Evolutionary conservation across 2,797 vertebrate species (phyloP).

Genomic region (Tarsius wallacei): DNA sequence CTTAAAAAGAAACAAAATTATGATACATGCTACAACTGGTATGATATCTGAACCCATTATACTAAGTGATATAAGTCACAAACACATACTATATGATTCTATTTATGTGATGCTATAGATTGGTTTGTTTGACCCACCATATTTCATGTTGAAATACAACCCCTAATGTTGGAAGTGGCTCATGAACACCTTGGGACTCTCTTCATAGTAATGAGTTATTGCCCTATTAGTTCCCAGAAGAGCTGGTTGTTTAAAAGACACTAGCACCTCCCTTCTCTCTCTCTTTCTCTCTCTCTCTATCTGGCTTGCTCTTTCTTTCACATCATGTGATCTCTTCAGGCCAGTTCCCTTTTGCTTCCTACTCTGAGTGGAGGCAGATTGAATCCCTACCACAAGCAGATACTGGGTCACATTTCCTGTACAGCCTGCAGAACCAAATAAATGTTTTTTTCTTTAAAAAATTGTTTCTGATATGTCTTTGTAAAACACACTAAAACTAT

Average conservation of each 20-base stretch:
- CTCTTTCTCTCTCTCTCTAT: neutral
- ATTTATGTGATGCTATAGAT: neutral
- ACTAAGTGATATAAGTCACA: neutral
- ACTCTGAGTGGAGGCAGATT: neutral
- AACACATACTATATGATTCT: neutral
- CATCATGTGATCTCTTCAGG: neutral
- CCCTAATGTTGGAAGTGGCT: neutral
- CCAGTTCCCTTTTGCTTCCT: neutral
- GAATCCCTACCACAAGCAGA: neutral
- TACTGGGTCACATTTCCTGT: neutral
- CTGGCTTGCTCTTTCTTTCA: no score
- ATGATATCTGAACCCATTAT: neutral
- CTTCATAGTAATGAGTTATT: neutral
- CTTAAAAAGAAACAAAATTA: neutral
- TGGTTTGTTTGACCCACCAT: neutral
- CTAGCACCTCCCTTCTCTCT: neutral
- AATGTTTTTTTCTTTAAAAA: neutral
- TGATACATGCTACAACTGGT: neutral
- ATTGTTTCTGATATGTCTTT: neutral
- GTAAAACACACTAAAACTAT: neutral
- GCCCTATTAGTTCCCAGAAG: neutral
- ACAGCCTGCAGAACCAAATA: neutral
- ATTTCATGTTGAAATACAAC: neutral
- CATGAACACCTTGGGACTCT: rapidly evolving
- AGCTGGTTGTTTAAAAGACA: neutral